Base-by-base conservation (phyloP, 2,888 invertebrate species). In the Eupithecia centaureata region DNA sequence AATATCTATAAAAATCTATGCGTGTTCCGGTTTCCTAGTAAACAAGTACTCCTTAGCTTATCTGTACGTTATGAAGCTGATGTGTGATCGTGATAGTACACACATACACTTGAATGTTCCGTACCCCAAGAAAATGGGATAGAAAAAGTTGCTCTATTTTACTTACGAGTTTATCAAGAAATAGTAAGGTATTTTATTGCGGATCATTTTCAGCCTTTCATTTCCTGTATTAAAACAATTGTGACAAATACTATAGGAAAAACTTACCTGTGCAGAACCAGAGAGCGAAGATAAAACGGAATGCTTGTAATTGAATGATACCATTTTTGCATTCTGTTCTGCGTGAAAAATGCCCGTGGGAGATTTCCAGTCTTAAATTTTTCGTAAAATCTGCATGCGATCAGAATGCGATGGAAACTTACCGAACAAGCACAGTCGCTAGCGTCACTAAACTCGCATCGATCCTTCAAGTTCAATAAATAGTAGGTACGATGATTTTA, bases 31-130 rank as follows among this genome's bases (percentile, higher is more conserved):
- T 22, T 57, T 57, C 15, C 13, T 57, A 12, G 63, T 57, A 22
- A 57, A 68, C 28, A 35, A 65, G 60, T 47, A 56, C 38, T 28
- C 59, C 66, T 71, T 51, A 65, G 59, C 69, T 59, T 15, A 64
- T 63, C 65, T 67, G 47, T 64, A 70, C 61, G 65, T 61, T 38
- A 71, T 58, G 67, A 59, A 32, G 13, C 65, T 63, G 75, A 75
- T 75, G 72, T 47, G 57, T 56, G 30, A 67, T 38, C 61, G 71
- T 8, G 79, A 82, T 82, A 80, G 78, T 71, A 67, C 79, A 79
- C 77, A 77, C 52, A 56, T 12, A 10, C 32, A n/a, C 56, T 57
- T 18, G n/a, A 32, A 8, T 65, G 22, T 27, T 38, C 18, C 22
- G 22, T 32, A 51, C 51, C 56, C 33, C 15, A 33, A 3, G 30